Evolutionary conservation across 2,888 invertebrate species (phyloP).

Genomic region (Liopterus haemorrhoidalis): DNA sequence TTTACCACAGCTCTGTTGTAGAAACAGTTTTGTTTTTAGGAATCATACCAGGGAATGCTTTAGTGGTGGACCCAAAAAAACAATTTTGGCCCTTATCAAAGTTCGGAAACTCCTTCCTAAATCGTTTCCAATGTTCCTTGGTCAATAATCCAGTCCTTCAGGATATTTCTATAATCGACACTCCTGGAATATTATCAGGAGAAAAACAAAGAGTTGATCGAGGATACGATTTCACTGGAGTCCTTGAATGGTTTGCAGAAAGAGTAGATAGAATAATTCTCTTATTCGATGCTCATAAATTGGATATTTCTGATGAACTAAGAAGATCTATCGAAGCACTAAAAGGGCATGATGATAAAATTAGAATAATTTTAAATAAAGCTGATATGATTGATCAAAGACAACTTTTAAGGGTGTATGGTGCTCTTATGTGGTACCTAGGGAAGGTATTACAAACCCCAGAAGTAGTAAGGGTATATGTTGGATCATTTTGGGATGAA

Average conservation of each 20-base stretch:
- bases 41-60: constrained; percentile 96
- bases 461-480: constrained; percentile 97
- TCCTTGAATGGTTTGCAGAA: constrained; percentile 99
- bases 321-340: constrained; percentile 92
- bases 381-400: constrained; percentile 99
- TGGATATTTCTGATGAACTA: constrained; percentile 99
- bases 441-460: constrained; percentile 97
- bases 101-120: constrained; percentile 97
- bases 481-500: constrained; percentile 99
- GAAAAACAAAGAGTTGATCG: constrained; percentile 91
- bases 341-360: constrained; percentile 93
- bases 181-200: constrained; percentile 90
- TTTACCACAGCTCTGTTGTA: no score
- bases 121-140: constrained; percentile 92
- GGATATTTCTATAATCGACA: constrained; percentile 94
- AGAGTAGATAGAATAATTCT: constrained; percentile 95
- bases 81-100: constrained; percentile 92
- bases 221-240: constrained; percentile 96
- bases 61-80: constrained; percentile 95
- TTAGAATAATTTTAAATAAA: constrained; percentile 95
- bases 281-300: constrained; percentile 96
- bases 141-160: constrained; percentile 85
- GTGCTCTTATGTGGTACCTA: constrained; percentile 99
- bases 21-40: no score
- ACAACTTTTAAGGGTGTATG: constrained; percentile 96